Base-by-base conservation (phyloP, 1,140 invertebrate genomes). In the Lepidurus arcticus region DNA sequence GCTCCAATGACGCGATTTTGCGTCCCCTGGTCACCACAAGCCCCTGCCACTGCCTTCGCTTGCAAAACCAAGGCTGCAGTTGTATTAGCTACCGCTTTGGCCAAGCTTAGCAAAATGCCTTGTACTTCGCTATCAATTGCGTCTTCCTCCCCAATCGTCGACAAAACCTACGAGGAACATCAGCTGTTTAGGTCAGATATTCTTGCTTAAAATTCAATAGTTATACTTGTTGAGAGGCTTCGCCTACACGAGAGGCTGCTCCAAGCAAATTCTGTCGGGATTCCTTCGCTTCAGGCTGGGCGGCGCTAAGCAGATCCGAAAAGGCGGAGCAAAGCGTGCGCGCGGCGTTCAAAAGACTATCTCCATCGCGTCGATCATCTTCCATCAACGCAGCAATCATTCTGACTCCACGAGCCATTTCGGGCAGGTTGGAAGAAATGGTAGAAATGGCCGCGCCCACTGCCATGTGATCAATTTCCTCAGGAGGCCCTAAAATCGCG, bases 361-460 rank as follows among this genome's bases (percentile, higher is more conserved):
- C 94, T 0, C 95, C 95, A 81, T 91, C 91, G 47, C 90, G 87
- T 1, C 88, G 87, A 81, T 92, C 90, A 79, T 97, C 95, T 26
- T 90, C 89, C 90, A 98, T 95, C 0, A 99, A 87, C 0, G 96
- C 95, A 9, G 97, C 97, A 81, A 99, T 93, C 89, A 98, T 93
- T 78, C 93, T 90, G 1, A 99, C 95, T 81, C 92, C 96, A 82
- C 95, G 94, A 0, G 96, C 95, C 88, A 99, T 96, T 86, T 98
- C 95, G 0, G 97, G 96, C 79, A 99, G 87, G 82, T 98, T 98
- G 77, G 91, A 95, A 9, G 96, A 94, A 81, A 99, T 99, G 42
- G 97, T 98, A 9, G 94, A 95, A 78, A 99, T 97, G 8, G 98
- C 97, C 0, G 95, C 94, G 0, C 96, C 96, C 1, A 99, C 94